Evolutionary conservation across 2,113 vertebrate genomes (phyloP), one percentile per base, ranked within the genome.

Genomic region (Hippocampus barbouri): DNA sequence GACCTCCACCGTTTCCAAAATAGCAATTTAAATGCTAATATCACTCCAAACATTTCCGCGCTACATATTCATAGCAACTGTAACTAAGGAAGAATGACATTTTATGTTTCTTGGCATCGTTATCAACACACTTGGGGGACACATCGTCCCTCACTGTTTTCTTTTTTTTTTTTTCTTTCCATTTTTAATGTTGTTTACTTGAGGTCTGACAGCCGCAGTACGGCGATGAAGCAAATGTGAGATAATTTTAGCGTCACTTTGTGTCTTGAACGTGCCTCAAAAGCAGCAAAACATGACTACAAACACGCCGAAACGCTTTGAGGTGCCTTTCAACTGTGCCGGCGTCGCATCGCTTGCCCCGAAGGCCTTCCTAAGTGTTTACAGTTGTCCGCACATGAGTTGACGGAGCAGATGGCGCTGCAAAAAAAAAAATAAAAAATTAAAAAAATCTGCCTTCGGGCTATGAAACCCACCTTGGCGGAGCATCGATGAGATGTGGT

Each of bases 331-430:
- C 6, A 47, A 49, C 41, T 40, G 57, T 30, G 68, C 68, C 34
- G 30, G 47, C 25, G 43, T 59, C 16, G n/a, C 62, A 25, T 16
- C 54, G 60, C 66, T 70, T 53, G 75, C 80, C 68, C 30, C 63
- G 40, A 56, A 71, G 66, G 68, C 66, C 54, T 43, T 51, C 30
- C 56, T 12, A 6, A 9, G 10, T 72, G 68, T 85, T 86, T 79
- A 76, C 67, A 72, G 45, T 49, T 40, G 38, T 34, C 47, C 18
- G 75, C 71, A 71, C 1, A 8, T 54, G 68, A 72, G 60, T 21
- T 63, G 63, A 47, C 75, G 21, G 54, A 76, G 73, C 82, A 86
- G 82, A 85, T 85, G 83, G 75, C 15, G 70, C 18, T 1, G 71
- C 74, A 71, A 77, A 73, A 77, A 47, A 60, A 79, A 61, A 30